phyloP scores from a whole-genome alignment of 2,888 invertebrate genomes.

The Drosophila formosana region DNA sequence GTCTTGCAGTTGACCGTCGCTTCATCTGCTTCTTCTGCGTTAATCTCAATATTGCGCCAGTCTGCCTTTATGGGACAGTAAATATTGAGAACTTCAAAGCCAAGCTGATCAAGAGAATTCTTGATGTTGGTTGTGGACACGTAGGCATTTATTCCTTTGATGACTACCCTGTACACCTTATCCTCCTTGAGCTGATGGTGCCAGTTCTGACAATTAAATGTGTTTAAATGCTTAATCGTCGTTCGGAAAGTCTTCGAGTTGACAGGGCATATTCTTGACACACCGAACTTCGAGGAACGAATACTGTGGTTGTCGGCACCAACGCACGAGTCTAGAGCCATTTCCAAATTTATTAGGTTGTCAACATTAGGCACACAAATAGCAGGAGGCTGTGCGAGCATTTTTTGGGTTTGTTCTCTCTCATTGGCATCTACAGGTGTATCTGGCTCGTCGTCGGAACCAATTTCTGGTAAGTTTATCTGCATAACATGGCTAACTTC shows the following conservation, averaged over 20 bases:
- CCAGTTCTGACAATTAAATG: no score
- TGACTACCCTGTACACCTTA: background rate
- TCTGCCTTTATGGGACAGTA: background rate
- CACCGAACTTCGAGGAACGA: background rate
- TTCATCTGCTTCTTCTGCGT: background rate
- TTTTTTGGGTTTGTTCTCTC: background rate
- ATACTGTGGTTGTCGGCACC: background rate
- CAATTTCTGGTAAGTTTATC: no score
- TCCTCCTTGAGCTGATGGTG: no score
- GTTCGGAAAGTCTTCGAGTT: background rate
- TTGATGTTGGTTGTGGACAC: background rate
- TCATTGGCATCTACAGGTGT: no score
- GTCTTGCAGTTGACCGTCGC: background rate
- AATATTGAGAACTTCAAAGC: background rate
- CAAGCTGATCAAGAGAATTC: background rate
- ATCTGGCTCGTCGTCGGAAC: no score
- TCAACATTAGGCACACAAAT: background rate
- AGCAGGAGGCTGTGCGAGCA: background rate
- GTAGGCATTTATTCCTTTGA: background rate
- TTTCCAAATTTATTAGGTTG: background rate
- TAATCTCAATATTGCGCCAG: no score
- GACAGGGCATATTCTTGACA: background rate
- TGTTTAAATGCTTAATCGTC: no score
- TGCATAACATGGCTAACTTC: no score
- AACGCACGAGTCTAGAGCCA: no score